These are phyloP conservation scores for Mustela nigripes DNA, from an alignment of 2,113 vertebrate species.

Conservation along the genomic window DNA sequence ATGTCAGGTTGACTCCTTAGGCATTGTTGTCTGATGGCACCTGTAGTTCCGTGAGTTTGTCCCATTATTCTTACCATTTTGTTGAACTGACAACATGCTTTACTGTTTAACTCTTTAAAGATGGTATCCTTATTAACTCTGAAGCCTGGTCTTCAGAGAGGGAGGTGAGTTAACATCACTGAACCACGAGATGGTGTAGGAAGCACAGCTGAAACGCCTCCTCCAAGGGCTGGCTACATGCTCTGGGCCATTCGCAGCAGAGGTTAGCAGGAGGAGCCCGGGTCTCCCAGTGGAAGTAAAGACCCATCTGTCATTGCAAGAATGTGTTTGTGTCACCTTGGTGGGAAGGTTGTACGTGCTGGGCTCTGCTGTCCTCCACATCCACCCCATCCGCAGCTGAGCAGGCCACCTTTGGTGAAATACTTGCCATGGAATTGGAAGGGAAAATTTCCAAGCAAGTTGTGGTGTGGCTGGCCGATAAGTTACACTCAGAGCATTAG, in stretches of 20 bases:
- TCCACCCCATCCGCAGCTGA: background rate
- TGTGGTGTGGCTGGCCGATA: background rate
- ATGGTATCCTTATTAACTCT: background rate
- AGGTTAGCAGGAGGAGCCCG: background rate
- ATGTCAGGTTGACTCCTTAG: background rate
- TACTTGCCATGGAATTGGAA: background rate
- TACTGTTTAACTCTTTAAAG: background rate
- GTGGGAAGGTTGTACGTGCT: background rate
- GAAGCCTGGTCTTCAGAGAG: background rate
- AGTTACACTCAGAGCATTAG: background rate
- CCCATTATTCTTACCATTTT: background rate
- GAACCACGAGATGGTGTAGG: background rate
- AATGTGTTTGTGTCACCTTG: rapidly evolving
- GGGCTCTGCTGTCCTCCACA: rapidly evolving
- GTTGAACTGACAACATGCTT: background rate
- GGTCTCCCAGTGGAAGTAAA: background rate
- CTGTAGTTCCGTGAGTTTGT: background rate
- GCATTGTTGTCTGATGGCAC: rapidly evolving
- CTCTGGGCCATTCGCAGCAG: rapidly evolving
- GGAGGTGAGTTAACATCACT: background rate
- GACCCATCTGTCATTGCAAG: background rate
- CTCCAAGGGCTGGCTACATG: background rate
- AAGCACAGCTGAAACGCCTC: background rate
- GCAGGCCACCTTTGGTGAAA: background rate
- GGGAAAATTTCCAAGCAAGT: background rate